Evolutionary conservation across 2,888 invertebrate genomes (phyloP).

Genomic region (Beris chalybata): DNA sequence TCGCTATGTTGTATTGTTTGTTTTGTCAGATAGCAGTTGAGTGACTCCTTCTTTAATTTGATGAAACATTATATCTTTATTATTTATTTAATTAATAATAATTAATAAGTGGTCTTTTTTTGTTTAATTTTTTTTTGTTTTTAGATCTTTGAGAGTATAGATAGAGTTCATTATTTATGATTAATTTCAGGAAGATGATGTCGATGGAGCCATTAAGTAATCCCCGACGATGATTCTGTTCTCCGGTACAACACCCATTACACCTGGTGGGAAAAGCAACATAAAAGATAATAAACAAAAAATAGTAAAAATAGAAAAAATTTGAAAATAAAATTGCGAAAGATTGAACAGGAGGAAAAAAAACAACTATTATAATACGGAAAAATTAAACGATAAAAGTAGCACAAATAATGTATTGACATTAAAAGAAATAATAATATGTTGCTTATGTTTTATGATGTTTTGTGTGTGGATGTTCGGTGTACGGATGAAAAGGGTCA

Average conservation of each 20-base stretch:
- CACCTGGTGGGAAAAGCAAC: slow-evolving; percentile 60
- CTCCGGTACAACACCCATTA: slow-evolving; percentile 68
- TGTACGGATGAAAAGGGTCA: slow-evolving; percentile 5
- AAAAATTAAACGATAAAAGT: neutral
- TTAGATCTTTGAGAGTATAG: slow-evolving; percentile 13
- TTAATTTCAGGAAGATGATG: slow-evolving; percentile 48
- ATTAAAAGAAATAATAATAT: neutral
- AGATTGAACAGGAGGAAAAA: neutral
- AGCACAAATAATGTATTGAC: neutral
- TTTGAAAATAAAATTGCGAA: slow-evolving; percentile 13
- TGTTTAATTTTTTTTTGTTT: slow-evolving; percentile 21
- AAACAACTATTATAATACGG: neutral
- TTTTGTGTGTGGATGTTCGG: neutral
- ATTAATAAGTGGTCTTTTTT: neutral
- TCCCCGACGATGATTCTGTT: slow-evolving; percentile 67
- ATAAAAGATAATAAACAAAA: slow-evolving; percentile 35
- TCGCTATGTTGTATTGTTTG: no score
- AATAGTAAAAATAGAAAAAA: slow-evolving; percentile 29
- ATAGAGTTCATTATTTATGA: slow-evolving; percentile 39
- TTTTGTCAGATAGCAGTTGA: no score
- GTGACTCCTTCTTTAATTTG: neutral
- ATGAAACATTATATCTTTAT: neutral
- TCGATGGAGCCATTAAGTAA: slow-evolving; percentile 63
- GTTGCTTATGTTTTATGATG: neutral
- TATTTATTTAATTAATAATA: slow-evolving; percentile 7